Conservation (phyloP, 2,113 vertebrate genomes). For the Hymenochirus boettgeri region DNA sequence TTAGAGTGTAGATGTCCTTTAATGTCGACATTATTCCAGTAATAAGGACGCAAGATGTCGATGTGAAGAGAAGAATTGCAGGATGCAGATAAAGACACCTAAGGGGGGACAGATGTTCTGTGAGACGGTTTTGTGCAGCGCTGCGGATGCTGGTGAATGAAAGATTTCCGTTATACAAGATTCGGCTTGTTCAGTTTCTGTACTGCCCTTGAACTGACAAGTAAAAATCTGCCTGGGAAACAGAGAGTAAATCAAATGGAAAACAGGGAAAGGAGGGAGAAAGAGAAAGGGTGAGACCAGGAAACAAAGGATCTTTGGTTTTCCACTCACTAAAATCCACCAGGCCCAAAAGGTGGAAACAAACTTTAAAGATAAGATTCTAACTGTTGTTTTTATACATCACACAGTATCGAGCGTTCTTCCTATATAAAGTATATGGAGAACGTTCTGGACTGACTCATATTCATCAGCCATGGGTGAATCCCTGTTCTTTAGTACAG, state of each 20-base stretch:
- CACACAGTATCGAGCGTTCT: no score
- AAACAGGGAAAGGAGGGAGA: slow-evolving; percentile 56
- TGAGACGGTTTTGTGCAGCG: slow-evolving; percentile 56
- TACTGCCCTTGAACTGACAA: slow-evolving; percentile 76
- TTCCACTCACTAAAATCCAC: background rate
- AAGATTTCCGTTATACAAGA: slow-evolving; percentile 66
- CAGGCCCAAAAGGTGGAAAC: no score
- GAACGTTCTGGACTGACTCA: no score
- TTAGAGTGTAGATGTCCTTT: no score
- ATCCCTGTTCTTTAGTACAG: no score
- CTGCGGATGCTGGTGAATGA: slow-evolving; percentile 59
- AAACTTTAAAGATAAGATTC: no score
- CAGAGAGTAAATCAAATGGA: slow-evolving; percentile 54
- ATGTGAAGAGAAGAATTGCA: slow-evolving; percentile 34
- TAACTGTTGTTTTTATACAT: no score
- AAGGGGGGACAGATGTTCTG: slow-evolving; percentile 43
- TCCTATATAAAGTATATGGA: no score
- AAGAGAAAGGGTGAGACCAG: slow-evolving; percentile 44
- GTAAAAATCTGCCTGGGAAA: slow-evolving; percentile 59
- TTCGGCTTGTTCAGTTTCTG: slow-evolving; percentile 62
- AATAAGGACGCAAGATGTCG: slow-evolving; percentile 20
- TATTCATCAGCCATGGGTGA: no score
- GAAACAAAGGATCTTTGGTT: background rate
- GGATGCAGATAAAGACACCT: slow-evolving; percentile 43
- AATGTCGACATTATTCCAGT: background rate